A percentile compares a stretch with the other conserved stretches of the same genome.
Evolutionary conservation across 2,888 invertebrate genomes (phyloP).

Genomic region (Lottia scabra): DNA sequence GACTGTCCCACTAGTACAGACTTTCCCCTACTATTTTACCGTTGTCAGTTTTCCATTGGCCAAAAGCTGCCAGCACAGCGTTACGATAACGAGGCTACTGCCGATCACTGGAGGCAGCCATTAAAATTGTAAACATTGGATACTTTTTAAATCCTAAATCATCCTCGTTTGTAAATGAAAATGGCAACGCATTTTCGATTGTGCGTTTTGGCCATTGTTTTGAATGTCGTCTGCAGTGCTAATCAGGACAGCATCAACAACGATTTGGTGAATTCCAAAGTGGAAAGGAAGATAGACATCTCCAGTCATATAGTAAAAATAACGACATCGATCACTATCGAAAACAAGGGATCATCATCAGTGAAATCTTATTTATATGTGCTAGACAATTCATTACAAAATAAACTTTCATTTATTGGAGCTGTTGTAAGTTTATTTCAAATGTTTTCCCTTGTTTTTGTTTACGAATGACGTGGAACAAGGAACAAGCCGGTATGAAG

Average conservation of each 20-base stretch:
- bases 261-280: constrained; percentile 74
- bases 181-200: not conserved
- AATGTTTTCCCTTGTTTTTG: not conserved
- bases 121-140: not conserved
- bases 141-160: constrained; percentile 17
- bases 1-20: too few species aligned
- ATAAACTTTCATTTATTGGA: constrained; percentile 81
- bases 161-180: constrained; percentile 12
- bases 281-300: constrained; percentile 87
- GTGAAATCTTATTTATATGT: constrained; percentile 80
- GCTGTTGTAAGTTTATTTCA: constrained; percentile 72
- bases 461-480: not conserved
- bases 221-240: constrained; percentile 37
- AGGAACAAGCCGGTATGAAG: too few species aligned
- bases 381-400: constrained; percentile 76
- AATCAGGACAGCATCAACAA: constrained; percentile 53
- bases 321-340: constrained; percentile 81
- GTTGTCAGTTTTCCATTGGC: too few species aligned
- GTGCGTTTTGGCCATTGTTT: constrained; percentile 11
- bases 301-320: constrained; percentile 91
- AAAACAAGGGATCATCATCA: constrained; percentile 83
- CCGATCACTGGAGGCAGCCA: not conserved
- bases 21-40: too few species aligned
- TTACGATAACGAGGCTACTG: not conserved
- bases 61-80: not conserved